phyloP scores from a whole-genome alignment of 2,888 invertebrate species.

The Drosophila villosipedis region DNA sequence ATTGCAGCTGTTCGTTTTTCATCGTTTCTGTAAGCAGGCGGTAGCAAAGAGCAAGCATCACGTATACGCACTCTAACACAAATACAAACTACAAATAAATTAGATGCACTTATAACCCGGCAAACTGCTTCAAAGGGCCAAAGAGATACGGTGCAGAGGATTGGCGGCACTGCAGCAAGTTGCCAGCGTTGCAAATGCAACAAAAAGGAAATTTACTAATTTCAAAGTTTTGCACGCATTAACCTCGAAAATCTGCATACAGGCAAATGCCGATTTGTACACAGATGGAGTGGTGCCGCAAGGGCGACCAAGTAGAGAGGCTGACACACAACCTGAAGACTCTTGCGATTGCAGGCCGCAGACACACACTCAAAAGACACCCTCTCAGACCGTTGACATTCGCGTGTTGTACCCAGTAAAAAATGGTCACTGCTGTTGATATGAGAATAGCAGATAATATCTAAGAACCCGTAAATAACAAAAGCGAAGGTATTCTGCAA shows the following conservation, averaged over 20 bases:
- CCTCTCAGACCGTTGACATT: conserved; percentile 7
- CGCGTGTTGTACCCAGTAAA: neutral
- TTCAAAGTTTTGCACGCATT: conserved; percentile 80
- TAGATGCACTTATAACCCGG: conserved; percentile 74
- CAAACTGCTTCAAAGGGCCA: neutral
- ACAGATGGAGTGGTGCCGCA: conserved; percentile 20
- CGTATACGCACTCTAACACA: conserved; percentile 74
- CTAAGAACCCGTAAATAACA: neutral
- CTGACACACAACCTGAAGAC: conserved; percentile 57
- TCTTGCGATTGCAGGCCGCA: conserved; percentile 52
- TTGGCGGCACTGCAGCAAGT: conserved; percentile 15
- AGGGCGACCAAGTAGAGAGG: neutral
- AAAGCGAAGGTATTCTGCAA: neutral
- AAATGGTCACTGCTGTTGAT: neutral
- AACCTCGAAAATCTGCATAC: conserved; percentile 79
- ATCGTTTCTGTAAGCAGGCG: conserved; percentile 31
- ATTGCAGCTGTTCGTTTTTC: conserved; percentile 29
- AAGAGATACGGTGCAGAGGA: neutral
- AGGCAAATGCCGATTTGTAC: conserved; percentile 66
- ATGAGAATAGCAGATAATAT: neutral
- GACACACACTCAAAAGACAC: conserved; percentile 14
- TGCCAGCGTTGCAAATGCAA: conserved; percentile 53
- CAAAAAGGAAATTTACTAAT: conserved; percentile 80
- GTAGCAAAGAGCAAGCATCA: conserved; percentile 50
- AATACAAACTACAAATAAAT: conserved; percentile 81